Evolutionary conservation across 1,140 invertebrate genomes (phyloP).

Genomic region (Stegodyphus mimosarum): DNA sequence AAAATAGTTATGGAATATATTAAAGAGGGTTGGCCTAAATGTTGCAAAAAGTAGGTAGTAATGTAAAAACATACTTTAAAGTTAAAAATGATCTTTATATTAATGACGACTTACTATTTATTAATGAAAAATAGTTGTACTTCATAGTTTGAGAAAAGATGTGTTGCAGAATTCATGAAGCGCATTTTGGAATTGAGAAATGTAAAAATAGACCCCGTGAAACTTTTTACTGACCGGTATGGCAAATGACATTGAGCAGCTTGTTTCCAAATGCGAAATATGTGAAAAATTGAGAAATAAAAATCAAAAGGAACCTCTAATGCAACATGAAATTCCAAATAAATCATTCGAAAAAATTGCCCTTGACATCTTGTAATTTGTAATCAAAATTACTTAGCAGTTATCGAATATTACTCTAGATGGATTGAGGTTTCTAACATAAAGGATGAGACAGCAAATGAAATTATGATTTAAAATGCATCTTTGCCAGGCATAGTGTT

Average conservation of each 20-base stretch:
- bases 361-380: neutral
- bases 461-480: slow-evolving; percentile 8
- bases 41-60: too few relatives aligned
- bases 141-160: too few relatives aligned
- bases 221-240: slow-evolving; percentile 6
- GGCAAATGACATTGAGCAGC: neutral
- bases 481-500: slow-evolving; percentile 15
- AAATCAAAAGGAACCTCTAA: neutral
- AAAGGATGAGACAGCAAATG: neutral
- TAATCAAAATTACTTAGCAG: slow-evolving; percentile 12
- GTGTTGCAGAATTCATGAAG: slow-evolving; percentile 63
- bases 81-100: too few relatives aligned
- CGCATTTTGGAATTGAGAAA: slow-evolving; percentile 65
- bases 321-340: too few relatives aligned
- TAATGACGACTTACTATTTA: too few relatives aligned
- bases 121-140: too few relatives aligned
- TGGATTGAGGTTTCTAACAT: slow-evolving; percentile 19
- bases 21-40: too few relatives aligned
- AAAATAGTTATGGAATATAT: too few relatives aligned
- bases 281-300: slow-evolving; percentile 6
- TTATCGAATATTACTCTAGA: slow-evolving; percentile 34
- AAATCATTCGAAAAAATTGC: slow-evolving; percentile 32
- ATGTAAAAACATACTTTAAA: too few relatives aligned
- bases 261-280: slow-evolving; percentile 19
- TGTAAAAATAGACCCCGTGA: slow-evolving; percentile 17